These are phyloP conservation scores for Pseudomugil gertrudae DNA, from an alignment of 2,797 vertebrate genomes.

Conservation along the genomic window DNA sequence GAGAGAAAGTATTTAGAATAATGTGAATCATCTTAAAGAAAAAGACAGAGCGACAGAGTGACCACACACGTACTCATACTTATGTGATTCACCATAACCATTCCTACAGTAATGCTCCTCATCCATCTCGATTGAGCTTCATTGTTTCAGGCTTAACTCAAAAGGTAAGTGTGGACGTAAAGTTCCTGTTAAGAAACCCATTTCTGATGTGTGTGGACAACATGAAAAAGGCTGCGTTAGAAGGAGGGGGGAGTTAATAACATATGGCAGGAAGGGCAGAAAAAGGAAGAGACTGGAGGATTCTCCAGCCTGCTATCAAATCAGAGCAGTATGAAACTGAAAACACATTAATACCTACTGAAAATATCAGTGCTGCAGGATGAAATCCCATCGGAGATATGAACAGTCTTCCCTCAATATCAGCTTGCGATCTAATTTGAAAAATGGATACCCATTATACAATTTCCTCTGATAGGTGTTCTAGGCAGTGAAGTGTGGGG, in stretches of 20 bases:
- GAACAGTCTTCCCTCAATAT: conserved; percentile 66
- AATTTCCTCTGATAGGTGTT: conserved; percentile 59
- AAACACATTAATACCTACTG: conserved; percentile 68
- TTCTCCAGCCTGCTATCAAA: conserved; percentile 51
- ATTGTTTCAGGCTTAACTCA: not conserved
- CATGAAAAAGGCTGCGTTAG: conserved; percentile 18
- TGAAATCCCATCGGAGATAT: conserved; percentile 65
- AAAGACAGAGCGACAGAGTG: too few species aligned
- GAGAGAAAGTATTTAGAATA: too few species aligned
- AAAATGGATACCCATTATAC: conserved; percentile 72
- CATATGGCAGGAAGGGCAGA: conserved; percentile 31
- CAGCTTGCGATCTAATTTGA: conserved; percentile 75
- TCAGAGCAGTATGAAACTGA: conserved; percentile 53
- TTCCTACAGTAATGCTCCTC: too few species aligned
- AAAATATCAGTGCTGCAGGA: conserved; percentile 60
- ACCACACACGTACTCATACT: too few species aligned
- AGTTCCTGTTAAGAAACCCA: not conserved
- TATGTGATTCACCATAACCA: too few species aligned
- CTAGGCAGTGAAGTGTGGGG: conserved; percentile 43
- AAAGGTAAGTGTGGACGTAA: not conserved
- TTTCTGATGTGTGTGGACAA: conserved; percentile 20
- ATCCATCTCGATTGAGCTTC: not conserved
- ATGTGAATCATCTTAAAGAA: too few species aligned
- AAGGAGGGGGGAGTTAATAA: conserved; percentile 8
- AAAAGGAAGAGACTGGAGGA: conserved; percentile 31